Evolutionary conservation across 2,797 vertebrate genomes (phyloP), one percentile per base, ranked within the genome.

Genomic region (Hippopotamyrus pictus): DNA sequence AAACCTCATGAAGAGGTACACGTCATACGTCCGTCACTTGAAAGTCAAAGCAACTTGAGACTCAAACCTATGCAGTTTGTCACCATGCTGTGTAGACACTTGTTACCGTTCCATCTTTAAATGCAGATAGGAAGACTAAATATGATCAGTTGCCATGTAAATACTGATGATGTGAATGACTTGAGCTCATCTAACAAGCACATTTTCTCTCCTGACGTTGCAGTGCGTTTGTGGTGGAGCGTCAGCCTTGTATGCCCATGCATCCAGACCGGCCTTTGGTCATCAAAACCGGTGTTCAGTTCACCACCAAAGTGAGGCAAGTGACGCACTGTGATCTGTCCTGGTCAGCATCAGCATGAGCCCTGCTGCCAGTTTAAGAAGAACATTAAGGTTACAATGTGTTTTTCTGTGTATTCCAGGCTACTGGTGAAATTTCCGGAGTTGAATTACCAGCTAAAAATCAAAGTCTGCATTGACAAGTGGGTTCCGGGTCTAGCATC

Each of bases 381-480:
- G 25, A 33, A 37, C 9, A 37, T 14, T 73, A 73, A 37, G 73
- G 73, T 76, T 37, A 12, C 25, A 1, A 8, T 19, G 37, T 41
- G 9, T 65, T 17, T 65, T 89, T 59, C 53, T 82, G 51, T 90
- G 50, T 93, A 59, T 85, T 93, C 48, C 93, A 99, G 99, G 93
- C 96, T 99, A 93, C 94, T 99, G 92, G 99, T 99, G 82, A 99
- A 99, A 93, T 99, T 99, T 92, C 97, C 98, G 0, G 99, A 99
- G 93, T 95, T 99, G 93, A 99, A 99, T 93, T 99, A 99, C 91
- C 99, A 99, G 93, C 96, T 99, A 94, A 99, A 99, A 95, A 99
- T 99, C 91, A 99, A 99, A 98, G 99, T 99, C 92, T 99, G 98
- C 94, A 99, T 99, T 86, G 99, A 99, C 95, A 99, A 99, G 99